A percentile compares a stretch with the other conserved stretches of the same genome.
Conservation (phyloP, 2,113 vertebrate species). For the Pachyramphus minor region DNA sequence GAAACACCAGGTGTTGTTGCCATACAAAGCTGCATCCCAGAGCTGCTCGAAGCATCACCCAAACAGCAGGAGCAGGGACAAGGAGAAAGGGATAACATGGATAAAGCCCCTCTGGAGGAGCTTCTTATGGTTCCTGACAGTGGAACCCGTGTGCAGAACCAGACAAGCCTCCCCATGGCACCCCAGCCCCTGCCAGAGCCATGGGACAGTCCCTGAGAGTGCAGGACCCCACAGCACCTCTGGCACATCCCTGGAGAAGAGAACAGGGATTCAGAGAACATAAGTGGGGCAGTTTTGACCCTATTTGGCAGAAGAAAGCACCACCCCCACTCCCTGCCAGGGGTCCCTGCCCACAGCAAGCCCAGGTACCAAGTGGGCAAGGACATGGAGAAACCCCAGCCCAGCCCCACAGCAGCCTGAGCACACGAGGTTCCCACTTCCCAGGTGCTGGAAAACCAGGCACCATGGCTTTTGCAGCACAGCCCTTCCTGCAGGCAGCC, state of each 20-base stretch:
- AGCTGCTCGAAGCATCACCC: neutral
- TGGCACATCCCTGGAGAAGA: neutral
- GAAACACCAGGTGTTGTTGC: neutral
- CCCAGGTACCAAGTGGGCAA: neutral
- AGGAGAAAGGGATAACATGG: accelerated
- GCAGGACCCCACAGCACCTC: accelerated
- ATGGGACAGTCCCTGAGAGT: accelerated
- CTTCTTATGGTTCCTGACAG: neutral
- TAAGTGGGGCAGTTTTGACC: accelerated
- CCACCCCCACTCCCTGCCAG: too few relatives aligned
- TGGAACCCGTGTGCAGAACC: accelerated
- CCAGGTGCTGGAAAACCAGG: neutral
- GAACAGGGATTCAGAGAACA: neutral
- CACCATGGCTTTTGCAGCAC: neutral
- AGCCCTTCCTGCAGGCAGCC: neutral
- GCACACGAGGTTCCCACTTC: neutral
- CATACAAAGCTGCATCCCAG: neutral
- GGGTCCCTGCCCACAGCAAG: neutral
- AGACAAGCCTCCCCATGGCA: neutral
- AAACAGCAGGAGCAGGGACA: accelerated
- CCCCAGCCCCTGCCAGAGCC: neutral
- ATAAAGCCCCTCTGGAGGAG: neutral
- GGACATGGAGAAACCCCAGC: neutral
- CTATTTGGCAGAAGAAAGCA: neutral
- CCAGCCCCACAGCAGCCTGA: neutral